phyloP scores from a whole-genome alignment of 2,113 vertebrate genomes.

The Gopherus evgoodei region DNA sequence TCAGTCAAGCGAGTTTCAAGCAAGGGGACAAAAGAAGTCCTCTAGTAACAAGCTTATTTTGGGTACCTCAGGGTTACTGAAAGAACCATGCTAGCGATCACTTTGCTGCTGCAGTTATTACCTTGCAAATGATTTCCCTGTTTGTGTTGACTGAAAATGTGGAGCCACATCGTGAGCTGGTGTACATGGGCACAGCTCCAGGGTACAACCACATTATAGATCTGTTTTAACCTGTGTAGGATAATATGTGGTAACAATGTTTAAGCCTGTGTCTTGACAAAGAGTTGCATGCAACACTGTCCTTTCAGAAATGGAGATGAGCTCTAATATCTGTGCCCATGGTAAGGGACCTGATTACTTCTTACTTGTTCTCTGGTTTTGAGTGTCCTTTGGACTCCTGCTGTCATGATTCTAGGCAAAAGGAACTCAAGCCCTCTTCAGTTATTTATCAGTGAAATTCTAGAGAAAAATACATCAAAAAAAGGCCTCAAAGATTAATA shows the following conservation, averaged over 20 bases:
- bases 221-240: background rate
- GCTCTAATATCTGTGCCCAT: background rate
- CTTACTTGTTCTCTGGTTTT: background rate
- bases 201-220: accelerated
- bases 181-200: background rate
- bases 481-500: background rate
- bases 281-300: background rate
- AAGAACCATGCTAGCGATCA: background rate
- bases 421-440: background rate
- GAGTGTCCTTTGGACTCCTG: background rate
- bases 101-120: background rate
- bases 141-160: background rate
- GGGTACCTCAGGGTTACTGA: background rate
- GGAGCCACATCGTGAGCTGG: background rate
- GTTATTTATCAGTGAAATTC: background rate
- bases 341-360: background rate
- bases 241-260: background rate
- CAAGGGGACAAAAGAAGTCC: background rate
- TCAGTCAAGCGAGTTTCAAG: background rate
- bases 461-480: background rate
- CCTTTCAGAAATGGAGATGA: background rate
- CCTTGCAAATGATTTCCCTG: background rate
- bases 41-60: background rate
- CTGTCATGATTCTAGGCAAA: background rate
- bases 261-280: background rate